phyloP scores from a whole-genome alignment of 2,797 vertebrate species.

The Streptopelia turtur region DNA sequence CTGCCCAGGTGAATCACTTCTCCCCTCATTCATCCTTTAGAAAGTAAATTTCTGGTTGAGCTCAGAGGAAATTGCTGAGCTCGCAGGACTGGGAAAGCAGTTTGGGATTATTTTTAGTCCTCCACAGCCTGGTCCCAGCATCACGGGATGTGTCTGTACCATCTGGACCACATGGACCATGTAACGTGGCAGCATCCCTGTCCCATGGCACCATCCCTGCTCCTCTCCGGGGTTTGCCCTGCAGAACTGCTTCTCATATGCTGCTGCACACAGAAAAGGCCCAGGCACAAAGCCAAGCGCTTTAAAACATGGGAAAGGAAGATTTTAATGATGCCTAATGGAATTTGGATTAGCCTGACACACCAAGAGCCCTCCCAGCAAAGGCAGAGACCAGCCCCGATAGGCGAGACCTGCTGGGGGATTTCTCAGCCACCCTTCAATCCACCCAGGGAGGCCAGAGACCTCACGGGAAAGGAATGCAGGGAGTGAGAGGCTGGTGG shows the following conservation, averaged over 20 bases:
- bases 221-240: background rate
- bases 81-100: background rate
- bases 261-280: background rate
- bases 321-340: slow-evolving; percentile 14
- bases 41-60: background rate
- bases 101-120: background rate
- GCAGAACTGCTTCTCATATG: background rate
- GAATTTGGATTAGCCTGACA: slow-evolving; percentile 32
- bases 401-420: background rate
- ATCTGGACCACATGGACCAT: background rate
- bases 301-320: background rate
- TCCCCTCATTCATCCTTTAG: background rate
- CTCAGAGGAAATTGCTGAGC: background rate
- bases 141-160: rapidly evolving
- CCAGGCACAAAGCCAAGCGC: background rate
- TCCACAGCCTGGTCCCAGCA: background rate
- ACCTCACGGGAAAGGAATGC: slow-evolving; percentile 65
- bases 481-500: slow-evolving; percentile 51
- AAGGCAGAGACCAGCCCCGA: background rate
- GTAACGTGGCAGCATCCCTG: background rate
- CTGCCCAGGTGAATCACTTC: background rate
- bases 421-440: slow-evolving; percentile 19
- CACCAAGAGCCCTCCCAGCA: background rate
- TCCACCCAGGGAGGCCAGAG: background rate
- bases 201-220: background rate